Conservation (phyloP, 2,797 vertebrate genomes). For the Euphonia xanthogaster region DNA sequence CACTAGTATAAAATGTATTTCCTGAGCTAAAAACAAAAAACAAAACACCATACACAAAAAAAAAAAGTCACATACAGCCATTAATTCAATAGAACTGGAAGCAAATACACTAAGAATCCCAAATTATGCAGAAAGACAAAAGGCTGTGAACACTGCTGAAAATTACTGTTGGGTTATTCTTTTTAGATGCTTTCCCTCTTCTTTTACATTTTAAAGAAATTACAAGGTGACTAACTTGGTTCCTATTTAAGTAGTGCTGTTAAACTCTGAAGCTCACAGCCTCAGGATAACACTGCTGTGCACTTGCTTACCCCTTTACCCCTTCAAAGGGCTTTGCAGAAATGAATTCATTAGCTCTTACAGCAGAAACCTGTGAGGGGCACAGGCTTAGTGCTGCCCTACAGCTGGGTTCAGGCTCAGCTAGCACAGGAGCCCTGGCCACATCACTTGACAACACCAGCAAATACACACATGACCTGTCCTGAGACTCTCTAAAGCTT, state of each 20-base stretch:
- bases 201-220: background rate
- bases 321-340: background rate
- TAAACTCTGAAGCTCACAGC: background rate
- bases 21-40: background rate
- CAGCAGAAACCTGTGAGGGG: background rate
- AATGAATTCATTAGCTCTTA: background rate
- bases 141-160: background rate
- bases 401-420: background rate
- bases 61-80: background rate
- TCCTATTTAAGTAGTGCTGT: background rate
- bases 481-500: background rate
- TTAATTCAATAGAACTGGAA: background rate
- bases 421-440: background rate
- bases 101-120: background rate
- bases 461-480: background rate
- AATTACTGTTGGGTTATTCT: fast-evolving
- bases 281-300: fast-evolving
- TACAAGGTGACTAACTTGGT: background rate
- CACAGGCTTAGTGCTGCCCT: background rate
- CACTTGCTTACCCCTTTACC: background rate
- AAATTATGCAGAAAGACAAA: background rate
- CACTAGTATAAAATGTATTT: background rate
- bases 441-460: background rate
- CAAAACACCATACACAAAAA: background rate
- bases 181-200: background rate